Evolutionary conservation across 2,113 vertebrate genomes (phyloP).

Genomic region (Gambusia affinis): DNA sequence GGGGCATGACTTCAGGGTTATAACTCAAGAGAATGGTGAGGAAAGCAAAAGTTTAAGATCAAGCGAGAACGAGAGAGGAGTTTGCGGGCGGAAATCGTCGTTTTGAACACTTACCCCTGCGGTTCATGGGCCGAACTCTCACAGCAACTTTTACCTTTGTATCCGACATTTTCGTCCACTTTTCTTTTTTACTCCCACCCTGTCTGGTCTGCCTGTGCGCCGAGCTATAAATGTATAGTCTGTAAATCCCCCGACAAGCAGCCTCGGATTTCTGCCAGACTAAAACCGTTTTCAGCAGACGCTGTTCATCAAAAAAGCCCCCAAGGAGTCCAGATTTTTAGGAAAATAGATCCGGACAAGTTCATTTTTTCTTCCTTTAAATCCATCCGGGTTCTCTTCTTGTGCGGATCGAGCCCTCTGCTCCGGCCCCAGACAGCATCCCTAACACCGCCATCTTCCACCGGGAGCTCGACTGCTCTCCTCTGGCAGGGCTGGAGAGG

Average conservation of each 20-base stretch:
- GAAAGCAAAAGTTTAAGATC: conserved; percentile 43
- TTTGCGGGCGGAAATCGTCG: conserved; percentile 4
- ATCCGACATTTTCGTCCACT: conserved; percentile 91
- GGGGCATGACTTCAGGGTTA: conserved; percentile 24
- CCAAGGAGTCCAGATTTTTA: conserved; percentile 56
- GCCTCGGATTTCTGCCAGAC: conserved; percentile 41
- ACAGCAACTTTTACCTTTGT: conserved; percentile 98
- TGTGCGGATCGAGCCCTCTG: conserved; percentile 53
- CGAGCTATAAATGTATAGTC: conserved; percentile 50
- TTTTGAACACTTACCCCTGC: conserved; percentile 84
- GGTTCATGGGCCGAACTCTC: conserved; percentile 96
- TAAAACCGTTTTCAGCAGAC: conserved; percentile 12
- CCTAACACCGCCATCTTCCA: conserved; percentile 88
- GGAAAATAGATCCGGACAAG: conserved; percentile 21
- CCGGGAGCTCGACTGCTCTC: conserved; percentile 69
- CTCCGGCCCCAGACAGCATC: conserved; percentile 76
- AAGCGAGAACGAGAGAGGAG: background rate
- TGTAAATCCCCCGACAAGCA: conserved; percentile 51
- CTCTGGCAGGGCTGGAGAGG: conserved; percentile 55
- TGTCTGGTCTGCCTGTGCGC: conserved; percentile 42
- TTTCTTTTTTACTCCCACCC: conserved; percentile 56
- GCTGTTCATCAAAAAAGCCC: conserved; percentile 31
- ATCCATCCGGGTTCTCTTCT: conserved; percentile 57
- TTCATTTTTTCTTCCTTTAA: conserved; percentile 38
- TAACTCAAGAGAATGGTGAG: conserved; percentile 47